A percentile compares a stretch with the other conserved stretches of the same genome.
These are phyloP conservation scores for Yponomeuta sedellus DNA, from an alignment of 2,888 invertebrate genomes.

Conservation along the genomic window DNA sequence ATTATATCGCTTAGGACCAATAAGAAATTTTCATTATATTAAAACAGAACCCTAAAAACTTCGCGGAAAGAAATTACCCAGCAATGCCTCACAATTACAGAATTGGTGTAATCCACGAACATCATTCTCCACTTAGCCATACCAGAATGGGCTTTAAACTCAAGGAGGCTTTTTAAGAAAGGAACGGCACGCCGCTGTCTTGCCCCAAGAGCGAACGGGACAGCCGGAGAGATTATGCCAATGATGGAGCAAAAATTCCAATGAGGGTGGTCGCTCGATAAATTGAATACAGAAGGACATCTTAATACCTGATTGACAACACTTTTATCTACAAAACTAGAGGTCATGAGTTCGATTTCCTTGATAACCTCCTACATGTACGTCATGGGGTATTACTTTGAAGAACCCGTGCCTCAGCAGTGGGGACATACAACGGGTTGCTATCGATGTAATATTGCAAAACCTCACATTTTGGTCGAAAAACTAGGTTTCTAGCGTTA, in stretches of 20 bases:
- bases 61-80: slow-evolving; percentile 22
- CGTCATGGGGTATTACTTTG: too few relatives aligned
- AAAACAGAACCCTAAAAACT: neutral
- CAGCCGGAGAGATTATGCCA: slow-evolving; percentile 60
- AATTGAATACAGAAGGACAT: neutral
- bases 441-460: too few relatives aligned
- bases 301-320: too few relatives aligned
- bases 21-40: neutral
- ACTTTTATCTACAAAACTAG: too few relatives aligned
- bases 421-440: too few relatives aligned
- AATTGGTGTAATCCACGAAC: slow-evolving; percentile 50
- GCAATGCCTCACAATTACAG: slow-evolving; percentile 52
- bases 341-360: too few relatives aligned
- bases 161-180: slow-evolving; percentile 42
- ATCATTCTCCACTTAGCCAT: slow-evolving; percentile 48
- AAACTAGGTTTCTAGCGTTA: too few relatives aligned
- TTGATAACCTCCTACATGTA: too few relatives aligned
- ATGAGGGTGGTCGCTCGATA: slow-evolving; percentile 58
- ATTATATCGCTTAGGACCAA: neutral
- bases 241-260: slow-evolving; percentile 66
- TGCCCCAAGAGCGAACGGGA: slow-evolving; percentile 36
- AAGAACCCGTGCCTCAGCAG: too few relatives aligned
- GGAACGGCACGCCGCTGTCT: slow-evolving; percentile 22
- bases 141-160: slow-evolving; percentile 60
- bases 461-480: too few relatives aligned